Evolutionary conservation across 2,113 vertebrate genomes (phyloP).

Genomic region (Microcebus lehilahytsara): DNA sequence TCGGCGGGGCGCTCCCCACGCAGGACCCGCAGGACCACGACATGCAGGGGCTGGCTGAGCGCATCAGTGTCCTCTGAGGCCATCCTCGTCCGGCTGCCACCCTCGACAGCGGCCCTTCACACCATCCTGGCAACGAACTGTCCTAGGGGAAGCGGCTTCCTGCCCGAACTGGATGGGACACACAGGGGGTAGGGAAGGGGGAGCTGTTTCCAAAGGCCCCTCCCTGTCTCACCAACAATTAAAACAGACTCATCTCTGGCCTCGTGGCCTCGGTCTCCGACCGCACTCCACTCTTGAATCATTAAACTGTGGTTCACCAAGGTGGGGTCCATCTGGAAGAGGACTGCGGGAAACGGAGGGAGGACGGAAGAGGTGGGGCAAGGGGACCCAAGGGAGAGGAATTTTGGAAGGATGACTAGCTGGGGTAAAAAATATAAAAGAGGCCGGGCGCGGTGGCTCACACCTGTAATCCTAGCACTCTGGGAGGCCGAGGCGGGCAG

Average conservation of each 20-base stretch:
- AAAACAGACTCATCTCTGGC: slow-evolving; percentile 49
- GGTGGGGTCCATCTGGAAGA: not conserved
- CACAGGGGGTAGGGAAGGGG: not conserved
- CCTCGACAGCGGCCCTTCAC: not conserved
- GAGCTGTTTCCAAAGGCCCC: not conserved
- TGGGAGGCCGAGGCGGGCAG: too few relatives aligned
- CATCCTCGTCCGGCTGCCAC: not conserved
- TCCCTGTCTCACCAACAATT: not conserved
- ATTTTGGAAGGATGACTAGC: not conserved
- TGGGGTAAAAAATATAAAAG: not conserved
- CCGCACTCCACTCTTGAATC: not conserved
- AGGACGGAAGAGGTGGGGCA: too few relatives aligned
- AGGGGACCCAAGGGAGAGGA: not conserved
- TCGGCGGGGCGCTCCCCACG: not conserved
- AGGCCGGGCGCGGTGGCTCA: too few relatives aligned
- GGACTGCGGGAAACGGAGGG: not conserved
- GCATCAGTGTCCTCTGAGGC: slow-evolving; percentile 92
- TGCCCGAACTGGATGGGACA: not conserved
- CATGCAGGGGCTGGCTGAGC: slow-evolving; percentile 91
- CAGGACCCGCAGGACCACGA: slow-evolving; percentile 88
- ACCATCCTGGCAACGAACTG: not conserved
- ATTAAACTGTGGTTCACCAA: not conserved
- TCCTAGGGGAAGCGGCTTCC: not conserved
- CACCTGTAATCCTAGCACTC: too few relatives aligned
- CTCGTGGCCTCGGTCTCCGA: not conserved